Percentiles rank a stretch among this genome's conserved stretches.
phyloP scores from a whole-genome alignment of 2,113 vertebrate genomes.

The Tetraodon nigroviridis region DNA sequence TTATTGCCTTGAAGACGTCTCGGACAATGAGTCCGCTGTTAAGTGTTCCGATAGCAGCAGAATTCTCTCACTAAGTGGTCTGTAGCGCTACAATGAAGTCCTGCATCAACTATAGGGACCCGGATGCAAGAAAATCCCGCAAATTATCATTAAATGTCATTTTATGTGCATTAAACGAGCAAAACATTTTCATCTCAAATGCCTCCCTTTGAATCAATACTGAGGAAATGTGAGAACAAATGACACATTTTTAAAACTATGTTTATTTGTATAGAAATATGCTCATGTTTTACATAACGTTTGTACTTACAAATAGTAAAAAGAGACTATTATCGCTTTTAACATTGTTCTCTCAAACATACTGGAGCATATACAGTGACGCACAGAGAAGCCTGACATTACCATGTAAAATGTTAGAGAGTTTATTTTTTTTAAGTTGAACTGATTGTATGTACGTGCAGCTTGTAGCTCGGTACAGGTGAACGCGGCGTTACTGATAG shows the following conservation, averaged over 20 bases:
- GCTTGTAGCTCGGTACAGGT: constrained; percentile 37
- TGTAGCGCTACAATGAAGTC: no score
- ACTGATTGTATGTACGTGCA: constrained; percentile 36
- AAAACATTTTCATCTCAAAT: no score
- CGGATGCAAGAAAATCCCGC: background rate
- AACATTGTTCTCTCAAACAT: constrained; percentile 58
- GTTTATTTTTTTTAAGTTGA: constrained; percentile 48
- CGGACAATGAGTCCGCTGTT: constrained; percentile 50
- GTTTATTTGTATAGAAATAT: constrained; percentile 79
- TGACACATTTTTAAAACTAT: constrained; percentile 66
- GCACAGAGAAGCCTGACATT: constrained; percentile 55
- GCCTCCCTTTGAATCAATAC: background rate
- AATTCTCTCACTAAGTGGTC: background rate
- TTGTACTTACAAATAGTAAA: constrained; percentile 72
- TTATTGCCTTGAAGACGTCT: constrained; percentile 46
- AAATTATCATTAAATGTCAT: background rate
- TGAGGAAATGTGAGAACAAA: constrained; percentile 33
- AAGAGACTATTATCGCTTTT: constrained; percentile 70
- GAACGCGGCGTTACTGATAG: constrained; percentile 30
- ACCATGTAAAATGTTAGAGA: constrained; percentile 61
- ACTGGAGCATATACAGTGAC: constrained; percentile 38
- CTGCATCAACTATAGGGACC: no score
- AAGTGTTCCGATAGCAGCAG: constrained; percentile 2
- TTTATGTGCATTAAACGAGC: no score
- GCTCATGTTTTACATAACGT: constrained; percentile 65